A percentile compares a stretch with the other conserved stretches of the same genome.
Evolutionary conservation across 2,113 vertebrate genomes (phyloP).

Genomic region (Suncus etruscus): DNA sequence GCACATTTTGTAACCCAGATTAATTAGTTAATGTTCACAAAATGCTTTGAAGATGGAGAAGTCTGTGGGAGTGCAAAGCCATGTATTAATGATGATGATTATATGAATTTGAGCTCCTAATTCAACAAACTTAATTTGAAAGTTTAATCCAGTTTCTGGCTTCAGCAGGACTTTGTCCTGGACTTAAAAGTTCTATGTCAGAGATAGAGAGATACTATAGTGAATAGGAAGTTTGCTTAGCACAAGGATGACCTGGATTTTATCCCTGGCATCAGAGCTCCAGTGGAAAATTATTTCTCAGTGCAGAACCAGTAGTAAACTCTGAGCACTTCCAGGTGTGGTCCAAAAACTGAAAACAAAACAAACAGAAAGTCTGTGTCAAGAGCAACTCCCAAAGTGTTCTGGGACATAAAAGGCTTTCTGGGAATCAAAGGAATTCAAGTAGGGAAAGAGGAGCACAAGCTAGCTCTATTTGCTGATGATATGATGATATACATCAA

Average conservation of each 20-base stretch:
- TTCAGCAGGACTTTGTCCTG: not conserved
- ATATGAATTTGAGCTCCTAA: not conserved
- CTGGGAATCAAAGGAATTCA: too few relatives aligned
- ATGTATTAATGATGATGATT: conserved; percentile 18
- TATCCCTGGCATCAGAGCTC: too few relatives aligned
- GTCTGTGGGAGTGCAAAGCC: not conserved
- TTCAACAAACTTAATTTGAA: not conserved
- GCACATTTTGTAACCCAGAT: conserved; percentile 59
- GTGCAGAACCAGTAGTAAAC: too few relatives aligned
- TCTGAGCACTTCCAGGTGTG: too few relatives aligned
- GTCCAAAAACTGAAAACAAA: too few relatives aligned
- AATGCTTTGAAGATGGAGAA: conserved; percentile 69
- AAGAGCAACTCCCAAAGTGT: not conserved
- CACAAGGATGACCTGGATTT: too few relatives aligned
- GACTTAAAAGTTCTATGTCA: not conserved
- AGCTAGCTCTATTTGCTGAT: too few relatives aligned
- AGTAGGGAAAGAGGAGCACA: too few relatives aligned
- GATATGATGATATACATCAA: too few relatives aligned
- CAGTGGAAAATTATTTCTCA: too few relatives aligned
- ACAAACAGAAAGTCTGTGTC: not conserved
- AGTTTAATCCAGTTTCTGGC: not conserved
- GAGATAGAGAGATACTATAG: too few relatives aligned
- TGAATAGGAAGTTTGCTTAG: too few relatives aligned
- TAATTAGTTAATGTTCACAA: conserved; percentile 69
- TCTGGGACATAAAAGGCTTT: not conserved